phyloP scores from a whole-genome alignment of 2,797 vertebrate genomes.

The Podarcis lilfordi region DNA sequence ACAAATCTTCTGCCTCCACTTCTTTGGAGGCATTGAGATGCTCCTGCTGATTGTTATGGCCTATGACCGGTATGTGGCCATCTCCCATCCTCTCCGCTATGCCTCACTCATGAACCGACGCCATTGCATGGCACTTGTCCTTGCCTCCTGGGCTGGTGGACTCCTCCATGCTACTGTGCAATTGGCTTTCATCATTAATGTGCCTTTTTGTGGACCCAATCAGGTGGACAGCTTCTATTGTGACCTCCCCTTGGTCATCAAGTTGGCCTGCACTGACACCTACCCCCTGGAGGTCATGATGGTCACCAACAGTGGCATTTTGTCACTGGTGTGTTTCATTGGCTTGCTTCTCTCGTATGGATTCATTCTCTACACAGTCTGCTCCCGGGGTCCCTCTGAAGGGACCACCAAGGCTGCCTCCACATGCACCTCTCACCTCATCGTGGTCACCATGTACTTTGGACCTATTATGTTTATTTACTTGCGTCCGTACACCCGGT shows the following conservation, averaged over 20 bases:
- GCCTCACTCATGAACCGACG: constrained; percentile 32
- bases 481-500: not conserved
- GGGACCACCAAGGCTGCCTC: not conserved
- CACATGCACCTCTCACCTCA: constrained; percentile 9
- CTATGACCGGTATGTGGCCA: constrained; percentile 59
- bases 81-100: constrained; percentile 58
- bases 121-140: constrained; percentile 23
- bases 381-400: not conserved
- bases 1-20: constrained; percentile 62
- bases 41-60: constrained; percentile 57
- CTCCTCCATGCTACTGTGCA: constrained; percentile 51
- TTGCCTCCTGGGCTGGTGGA: constrained; percentile 57
- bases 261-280: constrained; percentile 55
- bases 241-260: constrained; percentile 53
- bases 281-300: constrained; percentile 48
- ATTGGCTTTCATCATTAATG: constrained; percentile 54
- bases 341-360: constrained; percentile 49
- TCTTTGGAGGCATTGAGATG: constrained; percentile 64
- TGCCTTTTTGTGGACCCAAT: constrained; percentile 62
- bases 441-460: constrained; percentile 4
- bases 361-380: constrained; percentile 30
- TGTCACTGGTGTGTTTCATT: constrained; percentile 54
- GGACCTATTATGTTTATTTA: constrained; percentile 4
- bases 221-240: constrained; percentile 58
- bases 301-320: constrained; percentile 56